Evolutionary conservation across 1,140 invertebrate genomes (phyloP), one percentile per base, ranked within the genome.

Genomic region (Plutomurus gul): DNA sequence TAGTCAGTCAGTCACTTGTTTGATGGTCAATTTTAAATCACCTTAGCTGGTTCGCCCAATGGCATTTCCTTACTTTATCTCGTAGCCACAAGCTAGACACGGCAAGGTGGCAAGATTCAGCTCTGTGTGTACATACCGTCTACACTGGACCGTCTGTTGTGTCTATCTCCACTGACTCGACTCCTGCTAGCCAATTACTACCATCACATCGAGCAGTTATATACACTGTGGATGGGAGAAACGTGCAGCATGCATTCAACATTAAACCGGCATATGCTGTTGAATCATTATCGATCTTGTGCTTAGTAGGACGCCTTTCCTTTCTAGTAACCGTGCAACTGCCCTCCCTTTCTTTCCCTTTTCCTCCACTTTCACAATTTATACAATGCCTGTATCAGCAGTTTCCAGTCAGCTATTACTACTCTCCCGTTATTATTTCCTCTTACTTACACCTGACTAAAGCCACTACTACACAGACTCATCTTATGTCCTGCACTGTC

Each of bases 221-320:
- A 60, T 60, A 60, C 33, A 60, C 27, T n/a, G 25, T 30, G 22
- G 22, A n/a, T n/a, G n/a, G 11, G n/a, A 30, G 51, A n/a, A 60
- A 60, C 27, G 51, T 60, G 27, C 11, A 22, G 25, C 47, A 60
- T 60, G 51, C 27, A 60, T 60, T 60, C 51, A 60, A 60, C 51
- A 65, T 65, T 65, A n/a, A 65, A 30, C 56, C 27, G 27, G 56
- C 56, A 65, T 65, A 65, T 65, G 56, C 56, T 65, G 56, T 65
- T 65, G 56, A 65, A 65, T 65, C 56, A 65, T 65, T 65, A 65
- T 65, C 56, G 56, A 65, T 65, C 56, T 65, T 25, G 30, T 65
- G 27, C 56, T 65, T 65, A 65, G 56, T 30, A n/a, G n/a, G n/a
- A 65, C 18, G 56, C 56, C 27, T 65, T 65, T 65, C 56, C 56